Percentiles rank a stretch among this genome's conserved stretches.
Conservation (phyloP, 37 sponge, comb jelly and placozoan species). For the Tethya wilhelma region DNA sequence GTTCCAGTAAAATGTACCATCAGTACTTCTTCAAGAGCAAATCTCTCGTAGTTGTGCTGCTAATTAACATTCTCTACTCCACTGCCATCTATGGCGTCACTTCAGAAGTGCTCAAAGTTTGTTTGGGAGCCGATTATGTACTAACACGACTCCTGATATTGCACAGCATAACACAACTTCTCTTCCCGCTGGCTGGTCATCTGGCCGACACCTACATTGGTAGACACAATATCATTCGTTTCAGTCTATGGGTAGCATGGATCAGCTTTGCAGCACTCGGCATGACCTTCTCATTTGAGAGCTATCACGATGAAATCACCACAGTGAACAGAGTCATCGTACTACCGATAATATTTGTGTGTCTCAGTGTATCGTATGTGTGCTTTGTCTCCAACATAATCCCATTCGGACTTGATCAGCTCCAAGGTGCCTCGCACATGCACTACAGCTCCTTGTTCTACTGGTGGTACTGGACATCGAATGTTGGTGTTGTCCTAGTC, state of each 20-base stretch:
- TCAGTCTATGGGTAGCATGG: slow-evolving; percentile 49
- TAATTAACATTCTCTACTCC: slow-evolving; percentile 50
- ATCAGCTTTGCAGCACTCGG: slow-evolving; percentile 21
- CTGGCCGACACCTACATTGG: slow-evolving; percentile 40
- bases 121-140: slow-evolving; percentile 25
- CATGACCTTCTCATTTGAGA: slow-evolving; percentile 21
- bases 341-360: slow-evolving; percentile 23
- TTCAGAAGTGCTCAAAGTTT: slow-evolving; percentile 29
- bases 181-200: slow-evolving; percentile 51
- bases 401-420: slow-evolving; percentile 65
- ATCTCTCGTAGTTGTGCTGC: not conserved
- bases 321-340: not conserved
- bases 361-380: slow-evolving; percentile 40
- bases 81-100: slow-evolving; percentile 39
- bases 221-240: slow-evolving; percentile 35
- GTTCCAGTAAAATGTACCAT: slow-evolving; percentile 13
- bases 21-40: slow-evolving; percentile 45
- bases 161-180: slow-evolving; percentile 25
- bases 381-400: slow-evolving; percentile 49
- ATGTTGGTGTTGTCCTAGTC: slow-evolving; percentile 24
- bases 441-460: slow-evolving; percentile 53
- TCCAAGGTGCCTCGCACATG: slow-evolving; percentile 38
- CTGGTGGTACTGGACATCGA: slow-evolving; percentile 70
- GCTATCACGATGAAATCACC: not conserved
- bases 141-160: slow-evolving; percentile 7